Conservation (phyloP, 2,888 invertebrate genomes). For the Neuroscelio doddi region DNA sequence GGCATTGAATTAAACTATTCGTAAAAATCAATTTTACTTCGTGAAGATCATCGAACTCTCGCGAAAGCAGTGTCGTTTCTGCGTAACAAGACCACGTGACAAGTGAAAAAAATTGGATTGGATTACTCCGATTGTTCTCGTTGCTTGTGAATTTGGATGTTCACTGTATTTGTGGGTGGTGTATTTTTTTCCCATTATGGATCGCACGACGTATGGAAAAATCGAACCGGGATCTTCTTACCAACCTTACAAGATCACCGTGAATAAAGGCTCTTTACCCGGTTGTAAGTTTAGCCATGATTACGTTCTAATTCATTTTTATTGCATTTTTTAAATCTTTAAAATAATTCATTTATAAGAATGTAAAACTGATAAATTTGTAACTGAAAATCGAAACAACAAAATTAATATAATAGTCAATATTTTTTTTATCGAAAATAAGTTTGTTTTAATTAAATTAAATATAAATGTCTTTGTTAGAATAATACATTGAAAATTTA, state of each 20-base stretch:
- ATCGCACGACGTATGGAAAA: conserved; percentile 93
- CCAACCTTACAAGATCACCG: conserved; percentile 88
- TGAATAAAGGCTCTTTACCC: conserved; percentile 87
- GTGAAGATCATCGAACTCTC: conserved; percentile 8
- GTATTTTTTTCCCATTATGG: conserved; percentile 75
- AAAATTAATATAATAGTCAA: too few species aligned
- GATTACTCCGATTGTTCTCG: background rate
- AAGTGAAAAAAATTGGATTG: background rate
- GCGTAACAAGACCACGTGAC: conserved; percentile 8
- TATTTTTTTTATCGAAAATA: too few species aligned
- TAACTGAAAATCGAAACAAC: too few species aligned
- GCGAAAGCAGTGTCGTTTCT: background rate
- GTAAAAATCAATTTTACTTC: background rate
- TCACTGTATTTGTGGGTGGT: background rate
- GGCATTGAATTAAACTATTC: too few species aligned
- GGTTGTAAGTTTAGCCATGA: conserved; percentile 86
- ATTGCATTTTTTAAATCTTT: background rate
- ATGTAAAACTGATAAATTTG: background rate
- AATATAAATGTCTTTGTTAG: too few species aligned
- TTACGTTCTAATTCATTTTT: conserved; percentile 2
- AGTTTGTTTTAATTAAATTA: too few species aligned
- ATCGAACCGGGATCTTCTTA: conserved; percentile 84
- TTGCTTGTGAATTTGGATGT: background rate
- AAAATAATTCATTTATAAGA: background rate
- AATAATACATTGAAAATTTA: too few species aligned